Evolutionary conservation across 2,113 vertebrate species (phyloP), one percentile per base, ranked within the genome.

Genomic region (Myanophis thanlyinensis): DNA sequence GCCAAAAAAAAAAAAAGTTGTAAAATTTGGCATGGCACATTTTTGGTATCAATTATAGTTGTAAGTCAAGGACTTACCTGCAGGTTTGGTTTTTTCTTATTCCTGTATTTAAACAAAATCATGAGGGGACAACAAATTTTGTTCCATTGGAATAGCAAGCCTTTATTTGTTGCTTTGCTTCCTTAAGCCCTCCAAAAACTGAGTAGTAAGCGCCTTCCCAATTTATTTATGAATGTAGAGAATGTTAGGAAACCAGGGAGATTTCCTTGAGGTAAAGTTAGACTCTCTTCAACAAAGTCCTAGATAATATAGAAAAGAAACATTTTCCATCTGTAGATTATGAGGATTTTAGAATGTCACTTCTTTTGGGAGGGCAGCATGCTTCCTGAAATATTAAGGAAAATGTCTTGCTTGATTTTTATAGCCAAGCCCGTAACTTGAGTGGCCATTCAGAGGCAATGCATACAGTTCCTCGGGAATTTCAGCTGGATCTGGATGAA

Each of bases 401-500:
- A 1, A 73, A 8, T 89, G 2, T 94, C 22, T 92, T 84, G 96
- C 5, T 94, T 97, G 95, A 40, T 97, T 97, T 92, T 94, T 84
- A 0, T 96, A 99, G 99, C 95, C 99, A 99, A 98, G 98, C 99
- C 25, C 98, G 99, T 80, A 97, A 97, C 90, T 98, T 99, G 98
- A 98, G 98, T 87, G 96, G 97, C 48, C 98, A 99, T 92, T 96
- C 98, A 0, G 98, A 98, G 52, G 97, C 98, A 85, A 85, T 98
- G 0, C 98, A 98, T 3, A 96, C 98, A 18, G 98, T 99, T 94
- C 98, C 98, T 13, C 98, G 98, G 89, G 99, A 99, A 96, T 99
- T 99, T 97, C 99, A 99, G 95, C 96, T 99, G 95, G 99, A 99
- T 96, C 97, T 99, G 93, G 99, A 99, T 96, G 98, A 99, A 97